Base-by-base conservation (phyloP, 2,888 invertebrate genomes). In the Branchellion lobata region DNA sequence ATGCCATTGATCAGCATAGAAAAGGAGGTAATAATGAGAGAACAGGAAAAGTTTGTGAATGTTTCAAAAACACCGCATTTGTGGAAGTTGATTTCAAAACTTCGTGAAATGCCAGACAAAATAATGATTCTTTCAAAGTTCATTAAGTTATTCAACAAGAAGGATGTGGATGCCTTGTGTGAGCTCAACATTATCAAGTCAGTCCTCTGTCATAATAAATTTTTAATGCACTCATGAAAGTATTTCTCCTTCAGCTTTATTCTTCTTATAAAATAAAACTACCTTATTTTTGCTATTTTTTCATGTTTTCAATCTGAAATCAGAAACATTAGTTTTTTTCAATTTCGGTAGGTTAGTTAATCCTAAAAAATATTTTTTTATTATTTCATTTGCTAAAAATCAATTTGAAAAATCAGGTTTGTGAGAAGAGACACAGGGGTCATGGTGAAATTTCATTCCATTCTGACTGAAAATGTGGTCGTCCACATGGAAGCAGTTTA, bases 21-120 rank as follows among this genome's bases (percentile, higher is more conserved):
- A 1, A 24, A n/a, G 1, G 72, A 79, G 3, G 65, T 81, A 51
- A 73, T 34, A 24, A 36, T 24, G 31, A 81, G 81, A 71, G 82
- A 82, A 57, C 33, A 77, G 31, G 82, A 81, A 11, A 83, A 83
- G 76, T 82, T 83, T 34, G 24, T 80, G 11, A 47, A 78, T 1
- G 79, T 81, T 21, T 81, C 81, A 5, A 79, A 76, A 18, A 76
- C 24, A 11, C 78, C 81, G 0, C 18, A 24, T 0, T 21, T 47
- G n/a, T 78, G 81, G 79, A 75, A 80, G 36, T 80, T 79, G 3
- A 73, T 82, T 14, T 61, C 78, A 21, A 36, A 47, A 27, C 75
- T 83, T 40, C 68, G 78, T 33, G 36, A 29, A 8, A 65, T 74
- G 14, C 75, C 80, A 0, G 75, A 29, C 11, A 79, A 72, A 33